Conservation (phyloP, 2,113 vertebrate genomes). For the Phylloscopus whistleri region DNA sequence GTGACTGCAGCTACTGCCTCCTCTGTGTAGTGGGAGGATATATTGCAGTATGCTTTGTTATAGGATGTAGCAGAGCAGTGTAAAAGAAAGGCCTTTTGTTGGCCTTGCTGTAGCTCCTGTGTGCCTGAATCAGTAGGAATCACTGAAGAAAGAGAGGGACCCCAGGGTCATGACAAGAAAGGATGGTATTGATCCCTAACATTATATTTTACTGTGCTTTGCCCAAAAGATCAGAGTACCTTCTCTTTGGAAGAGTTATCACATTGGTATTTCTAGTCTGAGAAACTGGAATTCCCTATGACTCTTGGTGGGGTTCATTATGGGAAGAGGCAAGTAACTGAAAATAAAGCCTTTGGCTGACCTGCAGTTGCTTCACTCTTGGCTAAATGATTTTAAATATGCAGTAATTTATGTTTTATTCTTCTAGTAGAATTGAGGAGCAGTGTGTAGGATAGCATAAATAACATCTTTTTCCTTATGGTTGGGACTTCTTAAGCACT, state of each 20-base stretch:
- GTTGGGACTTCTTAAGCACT: neutral
- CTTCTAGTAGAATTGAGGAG: neutral
- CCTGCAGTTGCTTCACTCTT: neutral
- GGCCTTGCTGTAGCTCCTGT: neutral
- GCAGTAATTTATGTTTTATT: neutral
- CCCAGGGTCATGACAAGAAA: neutral
- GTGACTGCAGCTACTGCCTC: neutral
- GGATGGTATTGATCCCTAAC: neutral
- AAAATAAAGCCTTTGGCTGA: neutral
- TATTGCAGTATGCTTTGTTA: neutral
- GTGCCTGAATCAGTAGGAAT: neutral
- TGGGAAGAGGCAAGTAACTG: neutral
- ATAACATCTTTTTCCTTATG: neutral
- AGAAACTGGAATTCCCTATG: neutral
- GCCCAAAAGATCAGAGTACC: neutral
- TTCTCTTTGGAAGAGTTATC: neutral
- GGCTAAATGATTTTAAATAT: neutral
- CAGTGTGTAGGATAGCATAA: neutral
- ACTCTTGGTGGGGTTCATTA: neutral
- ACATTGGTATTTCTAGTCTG: neutral
- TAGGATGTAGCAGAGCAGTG: neutral
- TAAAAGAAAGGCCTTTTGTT: neutral
- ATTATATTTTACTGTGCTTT: neutral
- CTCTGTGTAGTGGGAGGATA: neutral
- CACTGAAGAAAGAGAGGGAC: neutral